phyloP scores from a whole-genome alignment of 2,888 invertebrate genomes.

The Heliconius aoede region DNA sequence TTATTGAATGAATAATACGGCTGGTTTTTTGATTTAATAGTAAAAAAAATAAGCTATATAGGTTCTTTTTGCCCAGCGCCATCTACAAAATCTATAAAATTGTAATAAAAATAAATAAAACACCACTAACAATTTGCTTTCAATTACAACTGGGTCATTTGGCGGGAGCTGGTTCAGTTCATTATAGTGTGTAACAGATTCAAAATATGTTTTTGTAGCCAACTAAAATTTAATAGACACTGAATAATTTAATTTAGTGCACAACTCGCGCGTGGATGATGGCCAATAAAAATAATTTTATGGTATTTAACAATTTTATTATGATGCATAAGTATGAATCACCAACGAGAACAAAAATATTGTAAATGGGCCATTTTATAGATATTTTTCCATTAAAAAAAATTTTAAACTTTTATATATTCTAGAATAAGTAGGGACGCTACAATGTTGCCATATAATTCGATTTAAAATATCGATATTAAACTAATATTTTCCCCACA shows the following conservation, averaged over 20 bases:
- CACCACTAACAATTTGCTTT: constrained; percentile 47
- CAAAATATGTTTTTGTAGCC: constrained; percentile 73
- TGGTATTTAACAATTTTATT: constrained; percentile 72
- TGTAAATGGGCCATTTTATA: constrained; percentile 48
- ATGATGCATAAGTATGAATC: constrained; percentile 81
- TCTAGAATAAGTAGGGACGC: not conserved
- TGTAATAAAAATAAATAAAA: not conserved
- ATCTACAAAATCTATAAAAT: not conserved
- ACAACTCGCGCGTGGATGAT: constrained; percentile 76
- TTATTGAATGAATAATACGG: no score
- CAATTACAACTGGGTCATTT: constrained; percentile 62
- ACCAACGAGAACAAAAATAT: constrained; percentile 67
- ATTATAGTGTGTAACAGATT: constrained; percentile 63
- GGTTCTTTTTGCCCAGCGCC: not conserved
- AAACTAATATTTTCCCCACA: not conserved
- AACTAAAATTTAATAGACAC: constrained; percentile 81
- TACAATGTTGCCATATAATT: not conserved
- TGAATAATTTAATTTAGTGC: constrained; percentile 79
- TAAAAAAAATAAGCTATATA: not conserved
- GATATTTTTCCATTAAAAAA: not conserved
- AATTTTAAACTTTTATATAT: not conserved
- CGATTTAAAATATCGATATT: not conserved
- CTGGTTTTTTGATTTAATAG: no score
- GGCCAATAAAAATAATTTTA: constrained; percentile 81
- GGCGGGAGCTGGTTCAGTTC: constrained; percentile 67